Conservation (phyloP, 2,113 vertebrate species). For the Clarias gariepinus region DNA sequence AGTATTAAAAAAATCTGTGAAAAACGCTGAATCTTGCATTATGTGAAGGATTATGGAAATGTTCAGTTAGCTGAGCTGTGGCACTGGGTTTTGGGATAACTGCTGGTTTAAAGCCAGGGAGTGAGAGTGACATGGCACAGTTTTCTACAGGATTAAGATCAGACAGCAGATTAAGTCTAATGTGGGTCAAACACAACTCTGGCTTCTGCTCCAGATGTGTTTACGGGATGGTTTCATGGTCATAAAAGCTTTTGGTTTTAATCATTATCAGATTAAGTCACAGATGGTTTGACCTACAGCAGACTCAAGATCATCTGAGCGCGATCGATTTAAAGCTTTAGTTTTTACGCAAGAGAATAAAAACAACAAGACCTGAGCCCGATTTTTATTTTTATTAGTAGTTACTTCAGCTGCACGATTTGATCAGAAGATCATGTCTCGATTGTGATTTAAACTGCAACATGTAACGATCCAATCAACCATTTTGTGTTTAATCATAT, state of each 20-base stretch:
- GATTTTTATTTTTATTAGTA: too few species aligned
- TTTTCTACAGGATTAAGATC: constrained; percentile 4
- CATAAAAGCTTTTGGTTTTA: not conserved
- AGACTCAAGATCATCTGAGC: not conserved
- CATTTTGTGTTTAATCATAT: too few species aligned
- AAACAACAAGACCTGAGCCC: not conserved
- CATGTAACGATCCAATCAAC: too few species aligned
- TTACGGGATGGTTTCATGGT: not conserved
- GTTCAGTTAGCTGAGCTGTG: not conserved
- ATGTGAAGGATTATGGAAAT: too few species aligned
- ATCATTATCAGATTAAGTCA: not conserved
- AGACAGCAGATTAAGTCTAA: constrained; percentile 5
- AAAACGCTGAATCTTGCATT: too few species aligned
- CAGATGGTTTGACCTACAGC: not conserved
- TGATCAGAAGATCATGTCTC: too few species aligned
- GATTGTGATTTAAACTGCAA: too few species aligned
- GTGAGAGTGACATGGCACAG: not conserved
- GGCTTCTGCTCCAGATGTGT: not conserved
- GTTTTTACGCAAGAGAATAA: not conserved
- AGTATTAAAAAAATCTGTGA: not conserved
- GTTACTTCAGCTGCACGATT: not conserved
- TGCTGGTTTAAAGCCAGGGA: not conserved
- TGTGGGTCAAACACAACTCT: constrained; percentile 10
- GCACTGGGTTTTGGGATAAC: not conserved
- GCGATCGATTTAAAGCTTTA: not conserved